These are phyloP conservation scores for Iselma pallidipennis DNA, from an alignment of 2,888 invertebrate species.

Conservation along the genomic window DNA sequence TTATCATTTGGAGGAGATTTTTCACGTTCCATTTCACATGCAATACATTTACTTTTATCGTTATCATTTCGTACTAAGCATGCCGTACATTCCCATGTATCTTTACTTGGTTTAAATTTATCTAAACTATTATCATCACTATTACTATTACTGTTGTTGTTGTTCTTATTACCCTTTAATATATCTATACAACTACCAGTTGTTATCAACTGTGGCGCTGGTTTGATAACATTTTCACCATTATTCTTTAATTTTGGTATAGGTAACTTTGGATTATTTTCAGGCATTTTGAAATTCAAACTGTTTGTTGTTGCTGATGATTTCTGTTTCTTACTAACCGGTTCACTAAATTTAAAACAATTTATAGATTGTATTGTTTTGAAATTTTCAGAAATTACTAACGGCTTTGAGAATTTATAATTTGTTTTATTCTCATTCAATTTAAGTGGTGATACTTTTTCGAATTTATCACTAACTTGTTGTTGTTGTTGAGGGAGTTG, in stretches of 20 bases:
- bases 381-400: conserved; percentile 53
- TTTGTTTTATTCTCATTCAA: conserved; percentile 31
- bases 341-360: conserved; percentile 64
- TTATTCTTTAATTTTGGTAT: conserved; percentile 32
- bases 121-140: conserved; percentile 24
- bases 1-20: conserved; percentile 31
- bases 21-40: conserved; percentile 56
- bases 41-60: conserved; percentile 57
- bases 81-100: conserved; percentile 62
- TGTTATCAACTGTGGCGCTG: conserved; percentile 46
- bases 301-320: conserved; percentile 21
- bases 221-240: conserved; percentile 28
- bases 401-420: conserved; percentile 59
- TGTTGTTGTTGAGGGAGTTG: conserved; percentile 16
- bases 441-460: conserved; percentile 15
- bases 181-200: conserved; percentile 57
- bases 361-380: conserved; percentile 57
- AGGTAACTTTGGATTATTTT: conserved; percentile 18
- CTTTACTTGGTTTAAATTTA: conserved; percentile 36
- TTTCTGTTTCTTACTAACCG: conserved; percentile 50
- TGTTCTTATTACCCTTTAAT: conserved; percentile 32
- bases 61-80: conserved; percentile 63
- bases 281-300: conserved; percentile 36
- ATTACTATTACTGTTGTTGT: conserved; percentile 15
- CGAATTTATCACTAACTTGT: conserved; percentile 23